phyloP scores from a whole-genome alignment of 1,140 invertebrate species.

The Drosophila seguyi region DNA sequence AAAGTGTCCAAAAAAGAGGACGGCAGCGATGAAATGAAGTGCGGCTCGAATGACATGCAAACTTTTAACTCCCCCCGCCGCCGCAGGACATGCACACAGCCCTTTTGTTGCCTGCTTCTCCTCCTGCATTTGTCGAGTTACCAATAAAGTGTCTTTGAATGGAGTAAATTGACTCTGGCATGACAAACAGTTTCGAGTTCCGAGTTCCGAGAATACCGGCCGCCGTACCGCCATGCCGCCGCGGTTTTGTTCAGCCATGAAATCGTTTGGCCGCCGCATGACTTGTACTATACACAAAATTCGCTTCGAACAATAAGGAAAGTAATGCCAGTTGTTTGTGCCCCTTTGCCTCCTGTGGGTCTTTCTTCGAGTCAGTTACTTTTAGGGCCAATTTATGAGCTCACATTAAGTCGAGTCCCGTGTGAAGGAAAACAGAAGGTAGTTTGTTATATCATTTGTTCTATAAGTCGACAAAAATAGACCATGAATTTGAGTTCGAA shows the following conservation, averaged over 20 bases:
- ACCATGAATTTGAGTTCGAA: background rate
- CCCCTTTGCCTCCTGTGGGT: constrained; percentile 7
- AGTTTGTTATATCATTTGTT: constrained; percentile 25
- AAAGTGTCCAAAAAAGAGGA: constrained; percentile 25
- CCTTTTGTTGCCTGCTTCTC: constrained; percentile 19
- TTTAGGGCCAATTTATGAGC: constrained; percentile 56
- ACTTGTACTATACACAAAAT: constrained; percentile 53
- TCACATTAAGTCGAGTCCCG: constrained; percentile 35
- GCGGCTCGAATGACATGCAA: constrained; percentile 79
- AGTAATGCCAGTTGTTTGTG: constrained; percentile 2
- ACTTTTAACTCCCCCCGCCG: constrained; percentile 59
- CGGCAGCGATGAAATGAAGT: constrained; percentile 59
- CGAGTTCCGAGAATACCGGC: constrained; percentile 2
- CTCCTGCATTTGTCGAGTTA: constrained; percentile 54
- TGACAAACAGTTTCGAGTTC: constrained; percentile 72
- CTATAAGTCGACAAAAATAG: constrained; percentile 16
- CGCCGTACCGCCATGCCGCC: background rate
- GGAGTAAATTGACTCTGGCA: constrained; percentile 79
- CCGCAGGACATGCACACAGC: constrained; percentile 31
- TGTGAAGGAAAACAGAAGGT: constrained; percentile 40
- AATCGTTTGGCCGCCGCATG: constrained; percentile 58
- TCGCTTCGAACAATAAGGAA: constrained; percentile 24
- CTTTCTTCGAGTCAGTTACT: constrained; percentile 47
- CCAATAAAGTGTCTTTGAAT: constrained; percentile 80
- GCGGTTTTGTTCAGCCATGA: constrained; percentile 29